Conservation (phyloP, 2,888 invertebrate genomes). For the Digitonthophagus gazella region DNA sequence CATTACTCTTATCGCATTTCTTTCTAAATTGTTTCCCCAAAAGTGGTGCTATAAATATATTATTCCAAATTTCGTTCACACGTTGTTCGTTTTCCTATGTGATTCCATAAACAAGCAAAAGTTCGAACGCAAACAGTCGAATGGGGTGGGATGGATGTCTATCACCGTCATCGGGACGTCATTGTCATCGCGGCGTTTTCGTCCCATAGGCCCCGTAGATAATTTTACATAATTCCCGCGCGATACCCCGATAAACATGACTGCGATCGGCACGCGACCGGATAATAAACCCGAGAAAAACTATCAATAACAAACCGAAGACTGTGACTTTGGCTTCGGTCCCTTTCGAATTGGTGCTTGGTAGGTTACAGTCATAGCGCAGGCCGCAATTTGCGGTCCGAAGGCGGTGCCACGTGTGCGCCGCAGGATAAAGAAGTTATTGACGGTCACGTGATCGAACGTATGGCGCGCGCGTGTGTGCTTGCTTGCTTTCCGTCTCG, state of each 20-base stretch:
- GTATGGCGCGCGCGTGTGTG: slow-evolving; percentile 37
- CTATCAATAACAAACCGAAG: slow-evolving; percentile 51
- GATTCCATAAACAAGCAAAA: not conserved
- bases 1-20: too few relatives aligned
- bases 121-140: not conserved
- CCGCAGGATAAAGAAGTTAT: slow-evolving; percentile 50
- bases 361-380: slow-evolving; percentile 41
- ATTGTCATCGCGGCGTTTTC: not conserved
- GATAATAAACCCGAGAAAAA: slow-evolving; percentile 52
- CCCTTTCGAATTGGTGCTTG: not conserved
- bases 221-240: slow-evolving; percentile 50
- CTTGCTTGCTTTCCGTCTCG: slow-evolving; percentile 43
- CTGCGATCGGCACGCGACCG: slow-evolving; percentile 49
- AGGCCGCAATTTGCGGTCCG: slow-evolving; percentile 50
- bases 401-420: slow-evolving; percentile 52
- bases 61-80: slow-evolving; percentile 4
- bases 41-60: not conserved
- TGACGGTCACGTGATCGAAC: slow-evolving; percentile 46
- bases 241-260: slow-evolving; percentile 47
- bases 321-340: slow-evolving; percentile 36
- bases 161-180: not conserved
- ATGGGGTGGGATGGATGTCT: not conserved
- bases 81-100: slow-evolving; percentile 3
- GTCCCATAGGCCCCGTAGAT: slow-evolving; percentile 40
- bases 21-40: too few relatives aligned